phyloP scores from a whole-genome alignment of 2,113 vertebrate species.

The Cephalopterus ornatus region DNA sequence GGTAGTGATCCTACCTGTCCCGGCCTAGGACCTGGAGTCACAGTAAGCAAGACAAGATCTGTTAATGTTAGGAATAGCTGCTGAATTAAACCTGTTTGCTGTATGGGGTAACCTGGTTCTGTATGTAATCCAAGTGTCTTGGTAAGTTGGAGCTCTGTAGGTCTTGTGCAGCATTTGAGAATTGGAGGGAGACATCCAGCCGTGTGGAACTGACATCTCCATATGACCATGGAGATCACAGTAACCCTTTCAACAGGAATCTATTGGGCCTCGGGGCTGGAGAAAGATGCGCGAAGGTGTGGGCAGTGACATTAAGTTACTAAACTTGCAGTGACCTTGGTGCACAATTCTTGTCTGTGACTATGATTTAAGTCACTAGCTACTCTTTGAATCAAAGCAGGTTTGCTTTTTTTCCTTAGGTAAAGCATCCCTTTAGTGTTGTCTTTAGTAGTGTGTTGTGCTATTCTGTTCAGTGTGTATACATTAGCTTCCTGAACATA shows the following conservation, averaged over 20 bases:
- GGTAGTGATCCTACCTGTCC: constrained; percentile 88
- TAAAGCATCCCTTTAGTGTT: not conserved
- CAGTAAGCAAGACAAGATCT: constrained; percentile 72
- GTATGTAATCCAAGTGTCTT: not conserved
- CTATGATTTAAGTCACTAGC: not conserved
- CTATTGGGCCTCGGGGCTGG: not conserved
- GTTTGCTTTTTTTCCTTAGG: not conserved
- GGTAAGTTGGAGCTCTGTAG: not conserved
- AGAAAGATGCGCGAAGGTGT: not conserved
- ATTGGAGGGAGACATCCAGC: not conserved
- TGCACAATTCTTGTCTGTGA: not conserved
- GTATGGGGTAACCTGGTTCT: not conserved
- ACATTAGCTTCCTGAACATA: not conserved
- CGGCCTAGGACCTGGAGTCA: constrained; percentile 89
- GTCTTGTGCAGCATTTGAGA: not conserved
- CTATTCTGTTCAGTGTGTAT: not conserved
- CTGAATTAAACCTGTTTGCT: not conserved
- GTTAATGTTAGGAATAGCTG: not conserved
- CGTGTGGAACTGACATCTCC: not conserved
- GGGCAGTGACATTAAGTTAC: not conserved
- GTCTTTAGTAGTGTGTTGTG: not conserved
- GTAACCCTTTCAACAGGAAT: not conserved
- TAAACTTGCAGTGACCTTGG: not conserved
- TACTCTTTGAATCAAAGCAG: not conserved
- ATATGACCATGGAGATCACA: not conserved